Evolutionary conservation across 2,888 invertebrate genomes (phyloP), one percentile per base, ranked within the genome.

Genomic region (Thymelicus sylvestris): DNA sequence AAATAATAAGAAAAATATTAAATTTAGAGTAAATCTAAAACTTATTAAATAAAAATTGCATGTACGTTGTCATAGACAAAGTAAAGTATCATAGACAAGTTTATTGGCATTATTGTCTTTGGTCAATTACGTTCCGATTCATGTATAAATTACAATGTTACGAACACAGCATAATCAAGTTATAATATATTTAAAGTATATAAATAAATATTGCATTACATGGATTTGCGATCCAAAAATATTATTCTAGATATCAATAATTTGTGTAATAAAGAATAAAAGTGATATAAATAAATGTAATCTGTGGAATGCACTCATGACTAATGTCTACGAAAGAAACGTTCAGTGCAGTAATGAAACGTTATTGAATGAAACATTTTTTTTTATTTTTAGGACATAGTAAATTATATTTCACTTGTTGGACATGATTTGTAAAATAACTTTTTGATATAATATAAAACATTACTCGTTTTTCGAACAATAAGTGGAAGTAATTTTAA

Each of bases 341-440:
- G 67, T 67, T 60, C 64, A 65, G 75, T 74, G 79, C 79, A 77
- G 80, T 83, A 91, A 90, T 81, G 92, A 88, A 92, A 92, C 91
- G 91, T 88, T 82, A 76, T 82, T 90, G 88, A 90, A 92, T 92
- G 91, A 91, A 90, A 83, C 85, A 84, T 88, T 91, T 92, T 91
- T 44, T 89, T 92, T 91, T 87, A 88, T 86, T 91, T 91, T 88
- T 88, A 84, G 86, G 88, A 86, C 86, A 90, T 89, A 88, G 90
- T 91, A 90, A 92, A 92, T 86, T 90, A 87, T 78, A 88, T 89
- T 90, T 90, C 90, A 88, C 89, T 89, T 89, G 90, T 86, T 75
- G 88, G 88, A 88, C 88, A 90, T 83, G 92, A 90, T 84, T 91
- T 88, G 84, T 89, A 86, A 89, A 91, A 87, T 89, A 87, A 81